Evolutionary conservation across 53 echinoderm and acorn worm species (phyloP).

Genomic region (Antedon mediterranea): DNA sequence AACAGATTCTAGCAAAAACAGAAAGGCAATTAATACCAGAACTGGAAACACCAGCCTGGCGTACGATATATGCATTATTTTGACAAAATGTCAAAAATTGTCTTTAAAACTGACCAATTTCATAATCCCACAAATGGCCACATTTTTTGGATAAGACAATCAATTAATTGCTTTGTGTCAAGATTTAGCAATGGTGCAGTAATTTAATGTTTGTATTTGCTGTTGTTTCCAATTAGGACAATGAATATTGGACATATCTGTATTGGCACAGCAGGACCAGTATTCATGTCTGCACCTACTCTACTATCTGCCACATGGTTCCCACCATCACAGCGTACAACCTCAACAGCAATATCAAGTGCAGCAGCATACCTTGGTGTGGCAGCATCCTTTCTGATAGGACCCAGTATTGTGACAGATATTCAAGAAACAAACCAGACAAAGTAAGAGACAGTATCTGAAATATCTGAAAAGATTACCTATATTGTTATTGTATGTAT

Average conservation of each 20-base stretch:
- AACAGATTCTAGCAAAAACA: too few species aligned
- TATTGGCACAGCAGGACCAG: constrained; percentile 68
- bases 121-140: too few species aligned
- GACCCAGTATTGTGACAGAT: constrained; percentile 40
- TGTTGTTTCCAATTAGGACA: constrained; percentile 26
- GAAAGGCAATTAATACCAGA: too few species aligned
- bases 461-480: too few species aligned
- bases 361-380: constrained; percentile 38
- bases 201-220: background rate
- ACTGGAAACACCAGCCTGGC: too few species aligned
- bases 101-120: too few species aligned
- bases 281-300: constrained; percentile 58
- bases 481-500: too few species aligned
- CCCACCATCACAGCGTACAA: constrained; percentile 61
- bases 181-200: too few species aligned
- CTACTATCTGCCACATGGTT: constrained; percentile 73
- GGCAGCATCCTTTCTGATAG: constrained; percentile 52
- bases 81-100: too few species aligned
- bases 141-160: background rate
- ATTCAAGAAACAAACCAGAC: constrained; percentile 6
- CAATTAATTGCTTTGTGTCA: too few species aligned
- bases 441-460: constrained; percentile 2
- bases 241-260: constrained; percentile 64
- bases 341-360: constrained; percentile 57
- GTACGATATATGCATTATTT: too few species aligned